Evolutionary conservation across 2,113 vertebrate genomes (phyloP), one percentile per base, ranked within the genome.

Genomic region (Platycercus adscitus): DNA sequence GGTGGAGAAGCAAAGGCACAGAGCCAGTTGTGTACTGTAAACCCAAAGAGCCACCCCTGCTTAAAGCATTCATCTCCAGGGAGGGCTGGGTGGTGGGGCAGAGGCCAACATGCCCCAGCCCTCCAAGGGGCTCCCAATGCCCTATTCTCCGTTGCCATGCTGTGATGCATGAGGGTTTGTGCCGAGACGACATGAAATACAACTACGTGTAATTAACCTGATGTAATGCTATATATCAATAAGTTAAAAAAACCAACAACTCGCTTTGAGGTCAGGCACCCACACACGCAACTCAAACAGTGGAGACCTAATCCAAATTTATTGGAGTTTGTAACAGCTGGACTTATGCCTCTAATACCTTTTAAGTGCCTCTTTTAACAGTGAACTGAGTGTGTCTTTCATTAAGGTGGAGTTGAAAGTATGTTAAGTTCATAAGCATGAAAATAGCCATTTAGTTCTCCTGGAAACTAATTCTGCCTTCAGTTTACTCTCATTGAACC

Each of bases 221-320:
- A 95, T 95, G 97, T 97, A 97, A 97, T 81, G 92, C 91, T 94
- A 97, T 97, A 97, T 97, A 97, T 97, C 97, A 97, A 89, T 95
- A 97, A 95, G 86, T 82, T 96, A 81, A 87, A 96, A 81, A 96
- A 96, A 77, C 50, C 91, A 95, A 93, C 93, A 97, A 91, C 96
- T 97, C 92, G 81, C 95, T 96, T 97, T 95, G 95, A 96, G 97
- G 96, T 97, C 97, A 97, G 91, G 96, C 93, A 97, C 97, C 95
- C 94, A 93, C 94, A 94, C 95, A 95, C 25, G 0, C 91, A 96
- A 97, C 93, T 97, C 96, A 97, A 97, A 97, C 95, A 97, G 92
- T 94, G 91, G 96, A 97, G 92, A 96, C 93, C 92, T 97, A 97
- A 97, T 97, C 97, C 96, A 96, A 96, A 97, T 97, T 97, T 97